These are phyloP conservation scores for Poecilia latipinna DNA, from an alignment of 2,113 vertebrate species.

Conservation along the genomic window DNA sequence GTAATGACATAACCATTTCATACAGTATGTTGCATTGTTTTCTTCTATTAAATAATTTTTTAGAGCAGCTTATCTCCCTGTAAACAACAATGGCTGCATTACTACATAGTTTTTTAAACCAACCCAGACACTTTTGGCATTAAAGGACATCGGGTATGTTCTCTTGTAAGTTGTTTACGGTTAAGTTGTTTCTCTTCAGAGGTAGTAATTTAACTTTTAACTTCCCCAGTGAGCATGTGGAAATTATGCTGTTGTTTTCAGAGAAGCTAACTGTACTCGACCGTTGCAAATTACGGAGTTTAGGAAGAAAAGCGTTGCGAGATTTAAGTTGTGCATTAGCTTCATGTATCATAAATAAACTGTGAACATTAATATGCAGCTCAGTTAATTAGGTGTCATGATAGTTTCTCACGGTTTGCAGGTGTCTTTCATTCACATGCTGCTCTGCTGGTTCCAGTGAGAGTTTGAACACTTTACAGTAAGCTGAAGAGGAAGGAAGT, in stretches of 20 bases:
- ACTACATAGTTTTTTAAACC: neutral
- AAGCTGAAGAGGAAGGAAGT: constrained; percentile 25
- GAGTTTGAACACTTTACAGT: neutral
- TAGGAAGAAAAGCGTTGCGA: neutral
- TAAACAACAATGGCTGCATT: too few relatives aligned
- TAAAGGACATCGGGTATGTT: neutral
- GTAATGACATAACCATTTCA: neutral
- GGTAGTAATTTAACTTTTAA: neutral
- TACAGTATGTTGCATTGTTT: neutral
- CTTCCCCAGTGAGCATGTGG: neutral
- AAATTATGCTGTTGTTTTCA: neutral
- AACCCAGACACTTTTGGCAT: neutral
- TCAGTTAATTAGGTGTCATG: neutral
- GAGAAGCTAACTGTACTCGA: neutral
- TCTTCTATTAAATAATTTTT: neutral
- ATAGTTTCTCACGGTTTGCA: neutral
- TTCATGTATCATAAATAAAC: neutral
- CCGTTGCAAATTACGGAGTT: neutral
- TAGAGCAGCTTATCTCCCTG: neutral
- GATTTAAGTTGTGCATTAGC: neutral
- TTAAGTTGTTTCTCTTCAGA: neutral
- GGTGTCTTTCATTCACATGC: neutral
- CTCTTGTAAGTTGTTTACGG: neutral
- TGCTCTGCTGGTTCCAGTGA: neutral
- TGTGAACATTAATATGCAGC: neutral